These are phyloP conservation scores for Nasonia longicornis DNA, from an alignment of 1,140 invertebrate genomes.

Conservation along the genomic window DNA sequence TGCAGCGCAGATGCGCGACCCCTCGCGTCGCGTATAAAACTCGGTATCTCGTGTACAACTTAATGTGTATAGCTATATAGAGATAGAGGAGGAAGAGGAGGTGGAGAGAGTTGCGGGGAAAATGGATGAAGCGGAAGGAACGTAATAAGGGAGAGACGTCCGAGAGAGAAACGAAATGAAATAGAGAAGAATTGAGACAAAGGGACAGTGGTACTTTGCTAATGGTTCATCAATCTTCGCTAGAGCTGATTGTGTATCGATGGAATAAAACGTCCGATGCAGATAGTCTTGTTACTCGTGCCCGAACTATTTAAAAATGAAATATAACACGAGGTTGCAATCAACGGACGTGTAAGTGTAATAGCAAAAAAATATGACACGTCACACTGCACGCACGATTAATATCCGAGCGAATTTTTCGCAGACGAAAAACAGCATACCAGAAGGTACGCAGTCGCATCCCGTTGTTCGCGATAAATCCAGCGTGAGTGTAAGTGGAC, in stretches of 20 bases:
- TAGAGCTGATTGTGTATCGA: no score
- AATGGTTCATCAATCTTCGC: neutral
- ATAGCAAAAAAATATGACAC: no score
- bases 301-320: no score
- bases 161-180: no score
- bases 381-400: no score
- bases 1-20: neutral
- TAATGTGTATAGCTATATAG: neutral
- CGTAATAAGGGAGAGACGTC: no score
- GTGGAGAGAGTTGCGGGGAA: neutral
- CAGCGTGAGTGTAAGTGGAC: slow-evolving; percentile 32
- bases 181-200: neutral
- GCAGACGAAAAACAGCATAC: neutral
- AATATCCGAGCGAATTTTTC: neutral
- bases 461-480: slow-evolving; percentile 28
- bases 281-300: no score
- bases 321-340: neutral
- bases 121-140: no score
- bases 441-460: neutral
- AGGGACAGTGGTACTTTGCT: neutral
- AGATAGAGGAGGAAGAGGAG: neutral
- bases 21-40: neutral
- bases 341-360: neutral
- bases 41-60: no score
- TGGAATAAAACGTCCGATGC: no score